These are phyloP conservation scores for Odontomachus brunneus DNA, from an alignment of 1,140 invertebrate species.

Conservation along the genomic window DNA sequence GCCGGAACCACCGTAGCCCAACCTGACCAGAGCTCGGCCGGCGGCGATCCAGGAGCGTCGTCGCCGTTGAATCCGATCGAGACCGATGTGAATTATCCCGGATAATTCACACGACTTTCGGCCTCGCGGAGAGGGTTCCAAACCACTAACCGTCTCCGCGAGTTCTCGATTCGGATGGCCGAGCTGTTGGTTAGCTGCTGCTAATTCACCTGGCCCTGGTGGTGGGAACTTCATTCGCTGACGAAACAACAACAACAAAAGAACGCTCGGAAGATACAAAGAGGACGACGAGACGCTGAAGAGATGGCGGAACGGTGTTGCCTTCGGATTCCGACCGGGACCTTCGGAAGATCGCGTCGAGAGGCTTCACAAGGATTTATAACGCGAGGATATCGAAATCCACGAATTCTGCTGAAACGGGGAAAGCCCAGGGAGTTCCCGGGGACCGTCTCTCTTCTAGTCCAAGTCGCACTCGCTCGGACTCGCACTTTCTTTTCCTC, in stretches of 20 bases:
- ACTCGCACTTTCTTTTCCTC: constrained; percentile 1
- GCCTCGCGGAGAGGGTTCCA: no score
- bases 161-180: constrained; percentile 34
- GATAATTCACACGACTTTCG: background rate
- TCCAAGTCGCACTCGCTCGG: constrained; percentile 7
- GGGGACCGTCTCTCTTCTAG: background rate
- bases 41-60: constrained; percentile 18
- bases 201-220: constrained; percentile 71
- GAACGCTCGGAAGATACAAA: background rate
- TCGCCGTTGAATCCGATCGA: constrained; percentile 38
- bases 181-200: constrained; percentile 68
- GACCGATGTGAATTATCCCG: background rate
- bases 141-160: background rate
- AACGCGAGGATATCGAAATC: background rate
- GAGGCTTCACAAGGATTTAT: no score
- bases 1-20: constrained; percentile 81
- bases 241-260: background rate
- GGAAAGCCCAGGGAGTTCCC: constrained; percentile 22
- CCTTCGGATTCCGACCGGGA: background rate
- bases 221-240: constrained; percentile 67
- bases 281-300: background rate
- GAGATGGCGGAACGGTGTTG: background rate
- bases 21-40: constrained; percentile 60
- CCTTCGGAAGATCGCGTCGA: background rate
- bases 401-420: background rate